Evolutionary conservation across 2,888 invertebrate genomes (phyloP).

Genomic region (Troides helena): DNA sequence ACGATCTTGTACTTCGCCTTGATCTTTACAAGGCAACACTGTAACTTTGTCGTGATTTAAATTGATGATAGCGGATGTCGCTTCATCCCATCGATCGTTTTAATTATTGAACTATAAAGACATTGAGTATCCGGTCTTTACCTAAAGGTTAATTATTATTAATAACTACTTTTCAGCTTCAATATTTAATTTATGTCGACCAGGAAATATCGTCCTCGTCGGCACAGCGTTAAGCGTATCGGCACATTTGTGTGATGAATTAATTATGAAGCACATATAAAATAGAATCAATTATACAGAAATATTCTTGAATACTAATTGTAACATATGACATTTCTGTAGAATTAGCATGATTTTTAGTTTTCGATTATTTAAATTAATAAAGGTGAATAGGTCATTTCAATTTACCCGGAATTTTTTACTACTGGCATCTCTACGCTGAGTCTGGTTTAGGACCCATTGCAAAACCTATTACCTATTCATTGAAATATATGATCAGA

Average conservation of each 20-base stretch:
- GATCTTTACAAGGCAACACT: constrained; percentile 15
- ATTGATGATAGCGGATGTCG: constrained; percentile 25
- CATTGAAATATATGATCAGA: too few species aligned
- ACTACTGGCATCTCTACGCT: too few species aligned
- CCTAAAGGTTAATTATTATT: constrained; percentile 26
- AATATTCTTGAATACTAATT: constrained; percentile 19
- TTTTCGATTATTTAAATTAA: not conserved
- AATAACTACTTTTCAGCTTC: constrained; percentile 13
- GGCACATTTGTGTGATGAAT: constrained; percentile 8
- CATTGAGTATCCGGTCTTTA: constrained; percentile 21
- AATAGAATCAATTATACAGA: constrained; percentile 14
- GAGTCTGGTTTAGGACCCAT: too few species aligned
- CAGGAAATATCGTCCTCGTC: constrained; percentile 22
- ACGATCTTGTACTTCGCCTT: constrained; percentile 7
- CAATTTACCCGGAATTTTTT: too few species aligned
- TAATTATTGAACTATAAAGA: constrained; percentile 2
- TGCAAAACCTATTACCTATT: too few species aligned
- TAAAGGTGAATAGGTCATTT: not conserved
- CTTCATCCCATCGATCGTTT: constrained; percentile 5
- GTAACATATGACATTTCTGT: constrained; percentile 16
- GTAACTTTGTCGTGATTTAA: constrained; percentile 3
- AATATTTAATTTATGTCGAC: constrained; percentile 20
- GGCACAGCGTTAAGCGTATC: not conserved
- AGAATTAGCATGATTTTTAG: constrained; percentile 18
- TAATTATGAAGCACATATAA: constrained; percentile 6